Evolutionary conservation across 2,888 invertebrate genomes (phyloP).

Genomic region (Catocala fraxini): DNA sequence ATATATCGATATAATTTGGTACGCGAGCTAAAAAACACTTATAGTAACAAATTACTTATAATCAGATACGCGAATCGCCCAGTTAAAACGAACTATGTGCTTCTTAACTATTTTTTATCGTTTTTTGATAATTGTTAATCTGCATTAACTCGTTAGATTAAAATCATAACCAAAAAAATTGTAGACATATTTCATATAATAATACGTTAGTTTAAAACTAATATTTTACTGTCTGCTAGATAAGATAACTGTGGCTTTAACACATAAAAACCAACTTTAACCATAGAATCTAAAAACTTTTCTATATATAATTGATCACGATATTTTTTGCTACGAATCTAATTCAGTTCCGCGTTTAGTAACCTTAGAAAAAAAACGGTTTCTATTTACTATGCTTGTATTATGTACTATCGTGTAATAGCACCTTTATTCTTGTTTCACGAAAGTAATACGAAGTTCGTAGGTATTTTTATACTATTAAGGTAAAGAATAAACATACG

Average conservation of each 20-base stretch:
- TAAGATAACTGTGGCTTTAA: conserved; percentile 44
- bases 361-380: conserved; percentile 41
- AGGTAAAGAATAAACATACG: no score
- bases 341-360: conserved; percentile 64
- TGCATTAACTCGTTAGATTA: conserved; percentile 28
- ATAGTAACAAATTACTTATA: background rate
- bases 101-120: background rate
- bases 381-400: conserved; percentile 33
- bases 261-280: conserved; percentile 38
- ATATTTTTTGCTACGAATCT: conserved; percentile 59
- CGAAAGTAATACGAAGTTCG: no score
- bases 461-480: no score
- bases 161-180: conserved; percentile 30
- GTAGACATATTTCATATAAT: conserved; percentile 30
- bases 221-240: conserved; percentile 41
- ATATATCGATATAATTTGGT: conserved; percentile 1
- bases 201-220: conserved; percentile 33
- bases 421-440: no score
- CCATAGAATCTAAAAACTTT: conserved; percentile 49
- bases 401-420: background rate
- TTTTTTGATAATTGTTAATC: conserved; percentile 17
- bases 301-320: conserved; percentile 68
- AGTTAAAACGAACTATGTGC: background rate
- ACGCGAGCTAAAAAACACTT: no score
- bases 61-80: background rate